Evolutionary conservation across 2,113 vertebrate genomes (phyloP), one percentile per base, ranked within the genome.

Genomic region (Megaceryle maxima): DNA sequence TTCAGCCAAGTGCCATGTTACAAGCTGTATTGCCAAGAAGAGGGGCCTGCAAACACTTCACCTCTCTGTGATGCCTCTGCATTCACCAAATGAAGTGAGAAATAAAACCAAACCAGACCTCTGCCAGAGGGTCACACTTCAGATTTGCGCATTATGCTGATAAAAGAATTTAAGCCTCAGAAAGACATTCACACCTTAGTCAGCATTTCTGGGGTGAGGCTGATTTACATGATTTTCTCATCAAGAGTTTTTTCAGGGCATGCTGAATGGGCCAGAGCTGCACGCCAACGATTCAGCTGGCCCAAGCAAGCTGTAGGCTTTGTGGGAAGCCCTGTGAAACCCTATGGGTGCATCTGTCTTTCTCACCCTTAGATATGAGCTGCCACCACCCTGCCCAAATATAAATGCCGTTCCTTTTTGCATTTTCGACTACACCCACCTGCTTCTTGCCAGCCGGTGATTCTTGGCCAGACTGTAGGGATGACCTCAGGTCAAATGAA

Each of bases 331-430:
- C 39, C 35, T 76, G n/a, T 79, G 81, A 95, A 96, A 89, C 33
- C 74, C 25, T n/a, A 19, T 0, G 2, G 19, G 39, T 3, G 0
- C 9, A 2, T 37, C 43, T 44, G 20, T 3, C n/a, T n/a, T 91
- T 95, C 60, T 60, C 67, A 74, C 50, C 21, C 33, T 76, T 37
- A 8, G 6, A 19, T 28, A 17, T 80, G 48, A 79, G 77, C 26
- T 82, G 86, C 57, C 19, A 72, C 44, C 62, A 57, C 48, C 69
- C 55, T 31, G 17, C 39, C 21, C 51, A 68, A 77, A 57, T 14
- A 51, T 5, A 70, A 78, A 62, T 2, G 2, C 7, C 2, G 1
- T 13, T 35, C 43, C 4, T 25, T 90, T 74, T 68, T 4, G 14
- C 13, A 9, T 39, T 57, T 67, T 25, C 0, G 2, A 5, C 57